Percentiles rank a stretch among this genome's conserved stretches.
phyloP scores from a whole-genome alignment of 2,113 vertebrate species.

The Cranoglanis bouderius region DNA sequence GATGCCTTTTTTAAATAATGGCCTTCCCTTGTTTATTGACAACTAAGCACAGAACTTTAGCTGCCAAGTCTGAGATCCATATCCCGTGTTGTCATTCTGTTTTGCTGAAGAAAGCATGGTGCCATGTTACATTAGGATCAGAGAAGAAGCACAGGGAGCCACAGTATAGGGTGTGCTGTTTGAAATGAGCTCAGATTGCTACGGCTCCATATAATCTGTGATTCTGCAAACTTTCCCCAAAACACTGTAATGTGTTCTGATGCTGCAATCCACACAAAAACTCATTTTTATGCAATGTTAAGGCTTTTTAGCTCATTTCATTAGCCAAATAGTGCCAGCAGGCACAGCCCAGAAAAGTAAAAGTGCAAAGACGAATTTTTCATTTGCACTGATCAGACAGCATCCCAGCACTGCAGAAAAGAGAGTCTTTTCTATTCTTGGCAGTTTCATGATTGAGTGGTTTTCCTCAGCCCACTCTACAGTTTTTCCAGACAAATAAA shows the following conservation, averaged over 20 bases:
- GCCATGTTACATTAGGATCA: slow-evolving; percentile 73
- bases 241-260: slow-evolving; percentile 55
- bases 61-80: slow-evolving; percentile 63
- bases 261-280: slow-evolving; percentile 42
- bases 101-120: slow-evolving; percentile 73
- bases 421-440: not conserved
- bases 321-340: slow-evolving; percentile 28
- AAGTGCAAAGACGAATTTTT: slow-evolving; percentile 26
- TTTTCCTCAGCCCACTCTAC: slow-evolving; percentile 42
- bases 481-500: slow-evolving; percentile 43
- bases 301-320: slow-evolving; percentile 38
- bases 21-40: slow-evolving; percentile 55
- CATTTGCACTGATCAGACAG: slow-evolving; percentile 34
- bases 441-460: slow-evolving; percentile 29
- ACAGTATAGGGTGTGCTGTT: slow-evolving; percentile 72
- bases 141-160: slow-evolving; percentile 65
- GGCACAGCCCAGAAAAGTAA: slow-evolving; percentile 29
- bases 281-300: slow-evolving; percentile 32
- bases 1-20: slow-evolving; percentile 53
- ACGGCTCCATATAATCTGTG: slow-evolving; percentile 68
- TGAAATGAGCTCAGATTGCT: slow-evolving; percentile 65
- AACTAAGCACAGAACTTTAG: slow-evolving; percentile 58
- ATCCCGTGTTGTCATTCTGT: slow-evolving; percentile 69
- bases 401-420: slow-evolving; percentile 28
- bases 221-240: slow-evolving; percentile 59